Base-by-base conservation (phyloP, 2,888 invertebrate species). In the Cylindroiulus punctatus region DNA sequence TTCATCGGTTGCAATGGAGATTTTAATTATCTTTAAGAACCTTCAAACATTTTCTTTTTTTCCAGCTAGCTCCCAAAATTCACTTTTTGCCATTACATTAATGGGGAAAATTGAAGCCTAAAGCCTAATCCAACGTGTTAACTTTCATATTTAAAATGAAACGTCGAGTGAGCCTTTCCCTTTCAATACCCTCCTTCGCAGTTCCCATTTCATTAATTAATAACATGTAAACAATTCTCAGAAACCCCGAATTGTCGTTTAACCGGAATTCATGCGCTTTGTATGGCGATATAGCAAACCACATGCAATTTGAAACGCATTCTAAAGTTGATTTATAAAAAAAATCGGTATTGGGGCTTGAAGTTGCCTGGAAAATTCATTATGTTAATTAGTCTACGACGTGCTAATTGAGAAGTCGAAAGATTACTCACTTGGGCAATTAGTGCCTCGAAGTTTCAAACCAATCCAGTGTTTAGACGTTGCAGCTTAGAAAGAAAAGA, bases 201-300 rank as follows among this genome's bases (percentile, higher is more conserved):
- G 76, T 76, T 76, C 76, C 76, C 76, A 76, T 76, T 26, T 30
- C 76, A 76, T 30, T 76, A 76, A 76, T 76, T 76, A 76, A 76
- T 76, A 30, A 30, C 26, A 14, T 76, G 30, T 76, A 76, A 76
- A 76, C 76, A 76, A 76, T 76, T 76, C 76, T 14, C 14, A 76
- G 76, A 76, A 76, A 76, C 76, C 30, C 65, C 14, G 22, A 76
- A 76, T 30, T 76, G 30, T 76, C 76, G 76, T 76, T 76, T 76
- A 76, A 30, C 76, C 76, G 76, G 14, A 76, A 76, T 76, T 76
- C 30, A 12, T 14, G 14, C 76, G 30, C 30, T 5, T 57, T 57
- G 5, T 22, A 57, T 57, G 57, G 57, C 22, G 14, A 26, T 76
- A 14, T 30, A 26, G 30, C 26, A 76, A 76, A 30, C 76, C 76